phyloP scores from a whole-genome alignment of 2,797 vertebrate genomes.

The Anabas testudineus region DNA sequence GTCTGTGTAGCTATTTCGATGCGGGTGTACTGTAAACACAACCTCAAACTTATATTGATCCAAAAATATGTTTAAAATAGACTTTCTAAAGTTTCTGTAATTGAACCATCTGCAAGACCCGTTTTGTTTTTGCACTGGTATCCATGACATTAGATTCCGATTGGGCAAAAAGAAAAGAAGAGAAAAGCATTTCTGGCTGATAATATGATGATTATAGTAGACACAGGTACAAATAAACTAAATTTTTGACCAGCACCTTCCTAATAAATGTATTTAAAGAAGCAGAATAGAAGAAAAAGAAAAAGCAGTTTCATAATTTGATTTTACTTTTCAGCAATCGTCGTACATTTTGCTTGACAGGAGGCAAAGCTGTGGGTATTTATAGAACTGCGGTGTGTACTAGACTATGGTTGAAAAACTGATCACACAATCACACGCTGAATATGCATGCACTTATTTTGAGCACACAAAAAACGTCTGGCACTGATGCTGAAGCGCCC shows the following conservation, averaged over 20 bases:
- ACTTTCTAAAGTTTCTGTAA: not conserved
- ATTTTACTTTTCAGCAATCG: not conserved
- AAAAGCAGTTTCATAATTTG: not conserved
- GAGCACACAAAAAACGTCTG: slow-evolving; percentile 9
- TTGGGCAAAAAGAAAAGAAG: slow-evolving; percentile 10
- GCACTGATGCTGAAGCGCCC: not conserved
- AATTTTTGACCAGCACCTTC: not conserved
- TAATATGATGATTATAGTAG: not conserved
- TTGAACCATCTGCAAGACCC: not conserved
- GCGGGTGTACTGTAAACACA: too few species aligned
- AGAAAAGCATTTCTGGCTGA: not conserved
- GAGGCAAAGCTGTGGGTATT: not conserved
- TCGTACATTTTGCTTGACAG: not conserved
- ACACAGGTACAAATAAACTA: slow-evolving; percentile 8
- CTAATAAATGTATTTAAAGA: slow-evolving; percentile 19
- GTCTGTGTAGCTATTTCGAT: too few species aligned
- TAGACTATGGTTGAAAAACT: not conserved
- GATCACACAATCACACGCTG: slow-evolving; percentile 1
- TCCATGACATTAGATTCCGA: slow-evolving; percentile 23
- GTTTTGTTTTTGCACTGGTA: not conserved
- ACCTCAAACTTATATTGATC: too few species aligned
- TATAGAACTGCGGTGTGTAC: not conserved
- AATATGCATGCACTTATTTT: slow-evolving; percentile 16
- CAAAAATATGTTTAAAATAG: too few species aligned
- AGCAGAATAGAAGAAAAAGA: slow-evolving; percentile 10